Conservation (phyloP, 2,113 vertebrate species). For the Gymnocephalus cernua region DNA sequence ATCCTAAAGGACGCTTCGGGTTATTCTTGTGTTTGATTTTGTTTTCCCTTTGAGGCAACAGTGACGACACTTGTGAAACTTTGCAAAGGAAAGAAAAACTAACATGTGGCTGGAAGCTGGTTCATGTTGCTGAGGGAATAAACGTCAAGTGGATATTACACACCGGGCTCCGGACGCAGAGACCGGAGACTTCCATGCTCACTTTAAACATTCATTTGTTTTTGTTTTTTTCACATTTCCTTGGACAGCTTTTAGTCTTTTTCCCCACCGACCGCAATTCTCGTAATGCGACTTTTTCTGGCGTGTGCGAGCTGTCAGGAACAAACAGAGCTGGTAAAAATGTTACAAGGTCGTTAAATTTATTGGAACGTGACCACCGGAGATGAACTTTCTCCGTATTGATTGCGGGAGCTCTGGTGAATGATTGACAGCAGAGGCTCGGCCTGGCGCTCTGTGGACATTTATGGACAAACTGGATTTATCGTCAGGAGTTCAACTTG, state of each 20-base stretch:
- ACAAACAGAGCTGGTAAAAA: constrained; percentile 13
- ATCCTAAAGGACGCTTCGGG: not conserved
- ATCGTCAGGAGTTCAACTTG: not conserved
- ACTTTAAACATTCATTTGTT: not conserved
- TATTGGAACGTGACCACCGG: constrained; percentile 59
- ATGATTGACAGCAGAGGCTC: constrained; percentile 74
- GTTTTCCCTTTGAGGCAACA: not conserved
- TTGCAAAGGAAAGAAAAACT: not conserved
- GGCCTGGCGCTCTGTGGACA: constrained; percentile 7
- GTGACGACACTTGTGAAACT: constrained; percentile 13
- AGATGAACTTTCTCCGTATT: constrained; percentile 76
- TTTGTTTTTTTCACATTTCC: not conserved
- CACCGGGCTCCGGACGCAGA: constrained; percentile 10
- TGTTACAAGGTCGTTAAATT: constrained; percentile 57
- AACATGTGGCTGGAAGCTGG: not conserved
- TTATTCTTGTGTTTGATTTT: not conserved
- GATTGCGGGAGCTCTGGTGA: constrained; percentile 62
- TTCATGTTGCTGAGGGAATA: constrained; percentile 26
- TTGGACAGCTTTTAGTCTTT: not conserved
- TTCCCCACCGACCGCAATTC: not conserved
- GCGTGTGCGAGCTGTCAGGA: constrained; percentile 3
- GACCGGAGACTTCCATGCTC: not conserved
- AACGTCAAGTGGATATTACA: constrained; percentile 57
- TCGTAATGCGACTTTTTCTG: constrained; percentile 44
- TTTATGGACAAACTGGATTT: constrained; percentile 27